These are phyloP conservation scores for Drosophila persimilis DNA, from an alignment of 1,140 invertebrate species.

Conservation along the genomic window DNA sequence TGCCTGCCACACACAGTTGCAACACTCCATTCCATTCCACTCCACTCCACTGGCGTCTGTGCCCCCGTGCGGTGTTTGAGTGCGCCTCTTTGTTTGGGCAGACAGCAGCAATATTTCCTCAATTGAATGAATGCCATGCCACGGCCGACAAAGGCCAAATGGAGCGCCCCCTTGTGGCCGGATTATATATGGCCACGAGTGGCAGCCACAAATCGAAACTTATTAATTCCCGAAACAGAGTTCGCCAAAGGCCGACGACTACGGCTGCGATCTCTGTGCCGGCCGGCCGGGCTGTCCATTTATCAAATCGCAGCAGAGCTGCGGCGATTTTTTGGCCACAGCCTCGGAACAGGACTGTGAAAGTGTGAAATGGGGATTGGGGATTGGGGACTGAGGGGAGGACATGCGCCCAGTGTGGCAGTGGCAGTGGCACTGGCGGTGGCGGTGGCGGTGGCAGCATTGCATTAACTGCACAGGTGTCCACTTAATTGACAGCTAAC, in stretches of 20 bases:
- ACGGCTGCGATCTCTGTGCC: constrained; percentile 54
- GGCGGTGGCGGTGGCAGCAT: constrained; percentile 27
- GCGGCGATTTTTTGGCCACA: constrained; percentile 33
- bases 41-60: neutral
- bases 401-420: constrained; percentile 21
- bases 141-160: constrained; percentile 21
- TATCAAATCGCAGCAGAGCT: constrained; percentile 61
- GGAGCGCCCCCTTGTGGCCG: constrained; percentile 29
- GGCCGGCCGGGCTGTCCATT: constrained; percentile 62
- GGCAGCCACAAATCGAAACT: constrained; percentile 66
- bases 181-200: constrained; percentile 37
- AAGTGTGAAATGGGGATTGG: constrained; percentile 37
- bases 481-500: constrained; percentile 77
- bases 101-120: constrained; percentile 60
- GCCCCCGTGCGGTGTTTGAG: constrained; percentile 5
- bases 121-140: constrained; percentile 51
- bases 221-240: constrained; percentile 70
- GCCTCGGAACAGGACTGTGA: neutral
- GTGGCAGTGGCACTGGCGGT: constrained; percentile 16
- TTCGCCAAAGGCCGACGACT: constrained; percentile 63
- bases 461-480: constrained; percentile 76
- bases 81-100: constrained; percentile 40
- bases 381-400: constrained; percentile 22
- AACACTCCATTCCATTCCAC: neutral
- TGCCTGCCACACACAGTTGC: constrained; percentile 37